Percentiles rank a stretch among this genome's conserved stretches.
Evolutionary conservation across 2,888 invertebrate genomes (phyloP).

Genomic region (Ophion ellenae): DNA sequence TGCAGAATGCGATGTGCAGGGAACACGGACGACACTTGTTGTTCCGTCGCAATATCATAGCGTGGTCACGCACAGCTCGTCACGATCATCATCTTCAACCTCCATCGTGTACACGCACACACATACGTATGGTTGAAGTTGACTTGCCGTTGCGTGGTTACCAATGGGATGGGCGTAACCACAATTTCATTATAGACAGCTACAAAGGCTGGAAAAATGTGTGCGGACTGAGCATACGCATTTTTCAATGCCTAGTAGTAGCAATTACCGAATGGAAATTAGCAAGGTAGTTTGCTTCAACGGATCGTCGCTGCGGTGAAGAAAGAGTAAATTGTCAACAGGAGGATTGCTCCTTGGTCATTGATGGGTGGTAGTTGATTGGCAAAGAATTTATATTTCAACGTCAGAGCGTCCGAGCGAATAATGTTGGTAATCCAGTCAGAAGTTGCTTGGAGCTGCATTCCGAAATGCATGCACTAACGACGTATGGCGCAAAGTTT

Average conservation of each 20-base stretch:
- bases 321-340: constrained; percentile 13
- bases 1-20: constrained; percentile 3
- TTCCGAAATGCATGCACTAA: background rate
- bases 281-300: constrained; percentile 9
- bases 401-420: background rate
- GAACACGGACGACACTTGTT: constrained; percentile 37
- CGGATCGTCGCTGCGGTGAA: background rate
- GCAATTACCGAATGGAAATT: constrained; percentile 50
- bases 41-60: constrained; percentile 56
- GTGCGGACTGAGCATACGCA: background rate
- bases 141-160: constrained; percentile 25
- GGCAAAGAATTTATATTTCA: constrained; percentile 5
- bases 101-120: constrained; percentile 19
- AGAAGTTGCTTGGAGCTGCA: background rate
- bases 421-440: background rate
- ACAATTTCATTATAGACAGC: constrained; percentile 49
- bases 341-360: constrained; percentile 6
- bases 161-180: constrained; percentile 31
- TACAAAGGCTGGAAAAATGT: constrained; percentile 16
- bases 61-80: constrained; percentile 68
- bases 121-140: background rate
- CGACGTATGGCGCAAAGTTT: background rate
- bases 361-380: background rate
- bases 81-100: constrained; percentile 56
- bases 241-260: constrained; percentile 8